phyloP scores from a whole-genome alignment of 2,113 vertebrate species.

The Podocnemis expansa region DNA sequence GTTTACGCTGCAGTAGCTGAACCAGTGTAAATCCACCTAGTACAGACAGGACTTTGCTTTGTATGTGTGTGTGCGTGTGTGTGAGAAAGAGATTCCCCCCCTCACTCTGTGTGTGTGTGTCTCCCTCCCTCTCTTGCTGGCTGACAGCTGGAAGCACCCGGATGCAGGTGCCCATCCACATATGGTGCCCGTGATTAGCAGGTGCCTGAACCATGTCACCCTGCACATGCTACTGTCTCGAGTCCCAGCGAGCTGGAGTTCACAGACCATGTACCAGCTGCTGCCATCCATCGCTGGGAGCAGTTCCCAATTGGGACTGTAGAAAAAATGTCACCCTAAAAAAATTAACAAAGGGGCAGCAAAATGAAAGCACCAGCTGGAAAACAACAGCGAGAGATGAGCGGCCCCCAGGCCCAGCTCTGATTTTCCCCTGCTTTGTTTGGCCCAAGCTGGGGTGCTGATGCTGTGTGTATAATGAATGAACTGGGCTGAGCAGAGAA shows the following conservation, averaged over 20 bases:
- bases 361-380: not conserved
- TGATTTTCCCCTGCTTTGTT: not conserved
- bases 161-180: no score
- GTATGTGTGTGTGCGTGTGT: no score
- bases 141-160: not conserved
- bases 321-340: not conserved
- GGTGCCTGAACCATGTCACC: not conserved
- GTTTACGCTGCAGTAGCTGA: not conserved
- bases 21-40: not conserved
- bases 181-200: not conserved
- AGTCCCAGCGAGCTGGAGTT: not conserved
- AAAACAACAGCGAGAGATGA: not conserved
- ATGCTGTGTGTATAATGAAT: not conserved
- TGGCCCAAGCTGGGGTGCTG: not conserved
- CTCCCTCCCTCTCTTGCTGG: not conserved
- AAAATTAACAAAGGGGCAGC: not conserved
- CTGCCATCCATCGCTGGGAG: not conserved
- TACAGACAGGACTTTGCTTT: not conserved
- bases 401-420: not conserved
- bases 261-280: not conserved
- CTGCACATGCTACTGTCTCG: not conserved
- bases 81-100: no score
- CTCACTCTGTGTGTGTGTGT: no score
- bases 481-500: not conserved
- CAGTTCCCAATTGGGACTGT: not conserved